Percentiles rank a stretch among this genome's conserved stretches.
Evolutionary conservation across 2,113 vertebrate species (phyloP).

Genomic region (Chaetops frenatus): DNA sequence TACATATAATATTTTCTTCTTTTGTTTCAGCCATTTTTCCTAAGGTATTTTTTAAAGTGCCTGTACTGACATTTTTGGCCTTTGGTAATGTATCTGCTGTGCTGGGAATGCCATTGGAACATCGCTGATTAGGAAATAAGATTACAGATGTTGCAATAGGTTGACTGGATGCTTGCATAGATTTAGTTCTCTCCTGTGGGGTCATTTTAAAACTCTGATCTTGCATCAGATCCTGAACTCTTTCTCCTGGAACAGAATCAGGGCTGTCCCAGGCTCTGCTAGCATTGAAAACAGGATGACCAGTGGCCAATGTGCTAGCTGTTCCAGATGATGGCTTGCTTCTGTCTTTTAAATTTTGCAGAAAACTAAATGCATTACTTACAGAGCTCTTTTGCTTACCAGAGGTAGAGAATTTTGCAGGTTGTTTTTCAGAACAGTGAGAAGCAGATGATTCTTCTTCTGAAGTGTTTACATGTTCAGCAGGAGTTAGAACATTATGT

Average conservation of each 20-base stretch:
- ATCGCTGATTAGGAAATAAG: constrained; percentile 55
- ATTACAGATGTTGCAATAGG: constrained; percentile 49
- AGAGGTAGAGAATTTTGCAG: background rate
- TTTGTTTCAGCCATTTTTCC: constrained; percentile 4
- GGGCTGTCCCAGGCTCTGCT: constrained; percentile 44
- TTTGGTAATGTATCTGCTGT: constrained; percentile 20
- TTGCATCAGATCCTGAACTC: constrained; percentile 48
- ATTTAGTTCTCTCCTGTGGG: constrained; percentile 39
- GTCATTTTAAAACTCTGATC: constrained; percentile 57
- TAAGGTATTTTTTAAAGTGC: constrained; percentile 33
- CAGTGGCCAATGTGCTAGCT: background rate
- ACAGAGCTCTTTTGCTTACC: background rate
- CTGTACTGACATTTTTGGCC: background rate
- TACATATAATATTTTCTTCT: constrained; percentile 48
- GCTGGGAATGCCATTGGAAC: constrained; percentile 8
- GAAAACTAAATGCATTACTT: background rate
- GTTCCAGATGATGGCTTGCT: background rate
- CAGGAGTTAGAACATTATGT: constrained; percentile 32
- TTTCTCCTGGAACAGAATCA: constrained; percentile 36
- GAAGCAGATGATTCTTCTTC: constrained; percentile 33
- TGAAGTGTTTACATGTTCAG: constrained; percentile 17
- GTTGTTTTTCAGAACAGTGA: background rate
- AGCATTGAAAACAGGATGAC: constrained; percentile 22
- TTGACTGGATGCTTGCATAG: constrained; percentile 54
- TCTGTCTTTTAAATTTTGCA: constrained; percentile 22